phyloP scores from a whole-genome alignment of 2,113 vertebrate species.

The Ciconia boyciana region DNA sequence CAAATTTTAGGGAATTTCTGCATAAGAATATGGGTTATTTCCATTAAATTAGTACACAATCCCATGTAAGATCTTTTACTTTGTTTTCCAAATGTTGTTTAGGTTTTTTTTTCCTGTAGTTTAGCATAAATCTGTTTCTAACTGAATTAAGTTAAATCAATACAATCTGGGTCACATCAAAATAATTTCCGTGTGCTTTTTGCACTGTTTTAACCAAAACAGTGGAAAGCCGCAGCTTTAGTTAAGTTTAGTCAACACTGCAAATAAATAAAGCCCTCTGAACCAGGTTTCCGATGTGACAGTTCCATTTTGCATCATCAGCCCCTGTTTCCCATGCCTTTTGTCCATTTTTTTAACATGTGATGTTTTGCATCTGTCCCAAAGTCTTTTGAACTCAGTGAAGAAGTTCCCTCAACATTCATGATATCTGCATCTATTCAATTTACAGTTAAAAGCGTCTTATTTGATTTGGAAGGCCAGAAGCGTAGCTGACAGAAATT shows the following conservation, averaged over 20 bases:
- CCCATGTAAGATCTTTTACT: not conserved
- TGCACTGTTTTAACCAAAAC: not conserved
- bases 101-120: too few relatives aligned
- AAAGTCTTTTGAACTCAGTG: not conserved
- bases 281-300: not conserved
- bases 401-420: not conserved
- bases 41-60: not conserved
- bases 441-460: not conserved
- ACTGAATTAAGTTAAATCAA: not conserved
- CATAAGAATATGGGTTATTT: not conserved
- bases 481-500: not conserved
- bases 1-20: not conserved
- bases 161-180: not conserved
- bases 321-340: not conserved
- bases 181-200: not conserved
- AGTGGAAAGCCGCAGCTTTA: not conserved
- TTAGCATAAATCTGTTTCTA: not conserved
- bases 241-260: not conserved
- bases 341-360: not conserved
- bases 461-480: not conserved
- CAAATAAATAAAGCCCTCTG: not conserved
- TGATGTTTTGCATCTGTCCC: not conserved
- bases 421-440: not conserved
- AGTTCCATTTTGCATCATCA: not conserved
- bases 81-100: not conserved